Percentiles rank a stretch among this genome's conserved stretches.
These are phyloP conservation scores for Coccyzus lansbergi DNA, from an alignment of 2,797 vertebrate species.

Conservation along the genomic window DNA sequence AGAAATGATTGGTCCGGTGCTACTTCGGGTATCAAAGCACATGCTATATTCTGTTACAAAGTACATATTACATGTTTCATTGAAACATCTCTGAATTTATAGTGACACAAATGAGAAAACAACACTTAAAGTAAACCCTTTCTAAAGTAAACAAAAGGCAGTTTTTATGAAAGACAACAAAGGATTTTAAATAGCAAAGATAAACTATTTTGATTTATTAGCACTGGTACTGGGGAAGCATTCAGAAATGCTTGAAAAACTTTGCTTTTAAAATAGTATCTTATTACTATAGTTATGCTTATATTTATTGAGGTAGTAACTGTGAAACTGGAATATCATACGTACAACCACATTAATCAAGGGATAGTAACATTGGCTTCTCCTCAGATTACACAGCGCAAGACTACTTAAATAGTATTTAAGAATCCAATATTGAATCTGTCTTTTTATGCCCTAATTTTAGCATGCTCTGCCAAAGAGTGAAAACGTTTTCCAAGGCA, in stretches of 20 bases:
- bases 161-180: not conserved
- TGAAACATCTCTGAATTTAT: not conserved
- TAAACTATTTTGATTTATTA: not conserved
- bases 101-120: not conserved
- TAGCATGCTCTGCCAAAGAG: not conserved
- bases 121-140: not conserved
- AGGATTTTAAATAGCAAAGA: not conserved
- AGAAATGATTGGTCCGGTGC: not conserved
- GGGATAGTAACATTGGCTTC: not conserved
- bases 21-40: not conserved
- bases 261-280: not conserved
- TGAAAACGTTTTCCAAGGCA: not conserved
- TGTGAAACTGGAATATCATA: not conserved
- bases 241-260: not conserved
- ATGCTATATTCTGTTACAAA: not conserved
- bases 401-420: not conserved
- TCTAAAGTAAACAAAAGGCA: not conserved
- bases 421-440: not conserved
- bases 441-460: constrained; percentile 29
- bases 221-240: not conserved
- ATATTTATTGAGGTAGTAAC: not conserved
- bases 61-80: not conserved
- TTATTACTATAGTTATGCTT: not conserved
- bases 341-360: not conserved
- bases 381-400: not conserved